A percentile compares a stretch with the other conserved stretches of the same genome.
phyloP scores from a whole-genome alignment of 2,113 vertebrate genomes.

The Orthonyx spaldingii region DNA sequence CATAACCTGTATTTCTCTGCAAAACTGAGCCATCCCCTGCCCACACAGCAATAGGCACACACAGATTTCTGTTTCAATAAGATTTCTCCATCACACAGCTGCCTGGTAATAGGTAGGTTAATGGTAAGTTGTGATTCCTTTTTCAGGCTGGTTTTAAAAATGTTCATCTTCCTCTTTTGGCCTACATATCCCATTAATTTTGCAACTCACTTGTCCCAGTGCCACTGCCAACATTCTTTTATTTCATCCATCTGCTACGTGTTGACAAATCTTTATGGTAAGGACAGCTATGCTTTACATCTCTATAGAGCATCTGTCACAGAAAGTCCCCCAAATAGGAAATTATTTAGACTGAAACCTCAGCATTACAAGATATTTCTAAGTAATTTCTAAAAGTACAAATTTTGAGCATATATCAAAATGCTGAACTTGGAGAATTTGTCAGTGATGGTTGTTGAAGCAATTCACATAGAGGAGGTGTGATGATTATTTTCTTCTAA shows the following conservation, averaged over 20 bases:
- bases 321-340: background rate
- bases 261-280: background rate
- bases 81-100: background rate
- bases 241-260: background rate
- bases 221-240: background rate
- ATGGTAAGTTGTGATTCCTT: background rate
- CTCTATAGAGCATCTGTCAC: background rate
- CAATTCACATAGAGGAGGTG: rapidly evolving
- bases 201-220: background rate
- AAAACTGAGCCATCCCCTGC: background rate
- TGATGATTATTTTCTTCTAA: rapidly evolving
- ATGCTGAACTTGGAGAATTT: background rate
- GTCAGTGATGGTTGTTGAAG: background rate
- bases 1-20: background rate
- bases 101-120: background rate
- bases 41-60: background rate
- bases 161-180: background rate
- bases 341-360: background rate
- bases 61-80: background rate
- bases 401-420: background rate
- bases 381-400: background rate
- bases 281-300: background rate
- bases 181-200: background rate
- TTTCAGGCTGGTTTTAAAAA: background rate
- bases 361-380: background rate